Base-by-base conservation (phyloP, 1,140 invertebrate species). In the Argopecten irradians region DNA sequence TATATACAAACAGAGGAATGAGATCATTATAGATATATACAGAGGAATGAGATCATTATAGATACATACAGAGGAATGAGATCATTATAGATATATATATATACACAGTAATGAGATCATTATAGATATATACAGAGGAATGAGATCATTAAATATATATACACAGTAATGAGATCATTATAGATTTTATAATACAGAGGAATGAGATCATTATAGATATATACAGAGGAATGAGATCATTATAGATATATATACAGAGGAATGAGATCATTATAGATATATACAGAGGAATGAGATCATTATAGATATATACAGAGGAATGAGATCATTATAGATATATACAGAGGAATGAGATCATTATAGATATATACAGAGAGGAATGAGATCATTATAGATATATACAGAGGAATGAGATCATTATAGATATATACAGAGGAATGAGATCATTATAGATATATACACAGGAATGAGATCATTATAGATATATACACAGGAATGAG, bases 31-130 rank as follows among this genome's bases (percentile, higher is more conserved):
- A n/a, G 19, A 46, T 11, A 46, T 19, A 46, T 46, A 19, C 43
- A 46, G 43, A 46, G n/a, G n/a, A n/a, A n/a, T n/a, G n/a, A n/a
- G 43, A 46, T 46, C 43, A 46, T 39, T 39, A 86, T 89, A 28
- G 87, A 87, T 83, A 88, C 36, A 36, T 87, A 3, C 83, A 90
- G 39, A 85, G 46, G 84, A 86, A 90, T 46, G n/a, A n/a, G n/a
- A n/a, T n/a, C n/a, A n/a, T n/a, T n/a, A n/a, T n/a, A n/a, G n/a
- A n/a, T n/a, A n/a, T n/a, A n/a, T n/a, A n/a, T n/a, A n/a, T n/a
- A n/a, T n/a, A n/a, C n/a, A n/a, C 1, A 19, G 43, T 3, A 19
- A 46, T 19, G 55, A 71, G 55, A 7, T 71, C 5, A 71, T 28
- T 28, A 71, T n/a, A n/a, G 22, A 71, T 71, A 28, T 5, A 0